Evolutionary conservation across 2,113 vertebrate genomes (phyloP).

Genomic region (Urocitellus parryii): DNA sequence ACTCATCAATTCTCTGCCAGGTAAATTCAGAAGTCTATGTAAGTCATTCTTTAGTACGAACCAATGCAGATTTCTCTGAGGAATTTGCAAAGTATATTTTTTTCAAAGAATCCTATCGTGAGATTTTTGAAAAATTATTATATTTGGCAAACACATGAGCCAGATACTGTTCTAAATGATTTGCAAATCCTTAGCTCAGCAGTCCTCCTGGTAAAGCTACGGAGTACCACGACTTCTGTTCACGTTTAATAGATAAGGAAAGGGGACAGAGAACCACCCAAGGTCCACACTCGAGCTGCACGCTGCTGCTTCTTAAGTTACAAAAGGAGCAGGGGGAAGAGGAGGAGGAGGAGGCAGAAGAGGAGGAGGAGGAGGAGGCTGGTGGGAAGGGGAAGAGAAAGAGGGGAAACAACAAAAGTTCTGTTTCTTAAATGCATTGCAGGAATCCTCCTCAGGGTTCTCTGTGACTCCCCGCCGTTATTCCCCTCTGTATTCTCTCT

Average conservation of each 20-base stretch:
- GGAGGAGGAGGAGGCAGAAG: neutral
- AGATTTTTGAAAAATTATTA: neutral
- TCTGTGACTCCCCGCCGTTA: fast-evolving
- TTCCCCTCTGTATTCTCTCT: neutral
- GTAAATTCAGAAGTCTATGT: fast-evolving
- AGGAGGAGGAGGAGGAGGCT: neutral
- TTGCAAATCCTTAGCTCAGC: neutral
- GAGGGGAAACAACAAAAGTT: fast-evolving
- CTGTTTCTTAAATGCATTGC: neutral
- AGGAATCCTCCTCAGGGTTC: neutral
- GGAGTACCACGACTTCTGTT: too few species aligned
- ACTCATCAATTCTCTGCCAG: neutral
- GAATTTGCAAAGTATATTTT: neutral
- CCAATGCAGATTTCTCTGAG: neutral
- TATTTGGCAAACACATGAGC: neutral
- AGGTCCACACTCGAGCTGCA: neutral
- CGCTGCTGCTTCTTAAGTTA: neutral
- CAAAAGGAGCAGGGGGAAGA: neutral
- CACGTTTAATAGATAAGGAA: fast-evolving
- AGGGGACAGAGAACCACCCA: neutral
- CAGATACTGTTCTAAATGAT: neutral
- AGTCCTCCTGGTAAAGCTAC: neutral
- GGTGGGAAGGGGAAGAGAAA: too few species aligned
- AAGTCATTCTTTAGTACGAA: neutral
- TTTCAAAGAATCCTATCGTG: neutral